These are phyloP conservation scores for Chondrilla cf. caribensis DNA, from an alignment of 37 sponge, comb jelly and placozoan species.

Conservation along the genomic window DNA sequence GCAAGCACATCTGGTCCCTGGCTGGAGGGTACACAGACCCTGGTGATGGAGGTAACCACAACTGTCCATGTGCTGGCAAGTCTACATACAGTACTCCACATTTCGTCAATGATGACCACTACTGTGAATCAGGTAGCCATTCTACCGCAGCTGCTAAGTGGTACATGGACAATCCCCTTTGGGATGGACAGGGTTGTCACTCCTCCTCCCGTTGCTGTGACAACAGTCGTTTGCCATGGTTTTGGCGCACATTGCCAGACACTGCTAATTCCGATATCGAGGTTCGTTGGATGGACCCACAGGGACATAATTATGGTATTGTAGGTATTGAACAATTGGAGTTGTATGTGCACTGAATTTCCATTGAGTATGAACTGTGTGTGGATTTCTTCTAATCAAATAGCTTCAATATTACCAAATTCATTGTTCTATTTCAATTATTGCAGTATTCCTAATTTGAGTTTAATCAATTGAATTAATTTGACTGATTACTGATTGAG, in stretches of 20 bases:
- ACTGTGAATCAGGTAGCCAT: background rate
- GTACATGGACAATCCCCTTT: background rate
- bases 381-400: too few species aligned
- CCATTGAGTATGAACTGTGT: too few species aligned
- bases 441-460: too few species aligned
- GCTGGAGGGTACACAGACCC: background rate
- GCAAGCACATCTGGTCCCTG: background rate
- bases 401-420: too few species aligned
- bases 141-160: background rate
- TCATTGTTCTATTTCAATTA: too few species aligned
- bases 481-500: too few species aligned
- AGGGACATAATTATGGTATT: too few species aligned
- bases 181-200: constrained; percentile 5
- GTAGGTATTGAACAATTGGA: too few species aligned
- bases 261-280: background rate
- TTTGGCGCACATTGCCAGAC: background rate
- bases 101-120: background rate
- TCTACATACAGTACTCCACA: background rate
- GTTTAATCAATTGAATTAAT: too few species aligned
- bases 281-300: too few species aligned
- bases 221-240: background rate
- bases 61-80: constrained; percentile 4
- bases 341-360: too few species aligned
- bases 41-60: background rate
- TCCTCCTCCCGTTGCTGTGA: background rate